Evolutionary conservation across 2,797 vertebrate genomes (phyloP).

Genomic region (Ctenosaura bakeri): DNA sequence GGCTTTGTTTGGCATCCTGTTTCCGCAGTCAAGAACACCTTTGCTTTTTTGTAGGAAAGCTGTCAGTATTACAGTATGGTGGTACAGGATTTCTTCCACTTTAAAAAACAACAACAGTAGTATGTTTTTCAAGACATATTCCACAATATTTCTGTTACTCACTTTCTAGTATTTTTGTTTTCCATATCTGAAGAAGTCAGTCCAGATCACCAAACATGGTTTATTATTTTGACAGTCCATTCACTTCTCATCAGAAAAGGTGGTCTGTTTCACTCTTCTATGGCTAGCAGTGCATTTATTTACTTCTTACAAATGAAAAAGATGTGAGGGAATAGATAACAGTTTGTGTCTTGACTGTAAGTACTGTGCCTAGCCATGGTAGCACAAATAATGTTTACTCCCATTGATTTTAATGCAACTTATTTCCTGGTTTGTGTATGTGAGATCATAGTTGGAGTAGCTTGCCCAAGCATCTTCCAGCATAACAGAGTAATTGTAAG

Average conservation of each 20-base stretch:
- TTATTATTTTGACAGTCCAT: background rate
- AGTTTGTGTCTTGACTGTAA: background rate
- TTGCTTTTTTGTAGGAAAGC: conserved; percentile 19
- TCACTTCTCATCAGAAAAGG: background rate
- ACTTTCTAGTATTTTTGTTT: background rate
- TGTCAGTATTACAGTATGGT: conserved; percentile 20
- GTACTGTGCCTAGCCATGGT: background rate
- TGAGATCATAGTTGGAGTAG: no score
- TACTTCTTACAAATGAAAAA: background rate
- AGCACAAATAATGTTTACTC: background rate
- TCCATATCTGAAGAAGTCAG: background rate
- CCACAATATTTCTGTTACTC: background rate
- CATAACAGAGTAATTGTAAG: background rate
- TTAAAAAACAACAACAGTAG: background rate
- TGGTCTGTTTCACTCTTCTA: background rate
- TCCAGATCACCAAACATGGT: background rate
- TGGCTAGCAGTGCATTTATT: background rate
- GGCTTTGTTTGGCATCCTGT: conserved; percentile 85
- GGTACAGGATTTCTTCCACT: background rate
- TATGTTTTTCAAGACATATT: background rate
- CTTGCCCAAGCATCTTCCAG: background rate
- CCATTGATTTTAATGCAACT: background rate
- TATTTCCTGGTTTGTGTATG: background rate
- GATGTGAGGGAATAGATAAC: background rate
- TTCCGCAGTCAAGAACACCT: conserved; percentile 21